phyloP scores from a whole-genome alignment of 2,113 vertebrate genomes.

The Calyptomena viridis region DNA sequence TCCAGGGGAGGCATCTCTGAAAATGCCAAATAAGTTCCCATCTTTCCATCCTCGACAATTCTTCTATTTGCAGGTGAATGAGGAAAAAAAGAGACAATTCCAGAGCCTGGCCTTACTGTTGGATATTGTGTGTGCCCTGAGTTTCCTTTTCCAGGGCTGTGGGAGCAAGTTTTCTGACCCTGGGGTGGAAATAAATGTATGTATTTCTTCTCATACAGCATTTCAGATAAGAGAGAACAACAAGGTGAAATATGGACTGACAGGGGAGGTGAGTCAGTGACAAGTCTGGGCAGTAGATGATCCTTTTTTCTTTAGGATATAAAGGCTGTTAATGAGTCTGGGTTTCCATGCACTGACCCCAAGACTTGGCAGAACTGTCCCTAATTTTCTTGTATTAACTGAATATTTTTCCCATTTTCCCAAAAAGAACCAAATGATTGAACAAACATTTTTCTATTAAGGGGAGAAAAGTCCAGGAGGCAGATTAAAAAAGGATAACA shows the following conservation, averaged over 20 bases:
- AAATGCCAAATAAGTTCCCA: neutral
- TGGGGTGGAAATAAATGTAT: neutral
- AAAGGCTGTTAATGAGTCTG: neutral
- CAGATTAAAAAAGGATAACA: neutral
- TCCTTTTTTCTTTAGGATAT: neutral
- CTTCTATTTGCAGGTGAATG: neutral
- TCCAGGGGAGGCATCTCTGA: neutral
- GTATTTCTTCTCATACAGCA: neutral
- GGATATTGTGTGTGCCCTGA: rapidly evolving
- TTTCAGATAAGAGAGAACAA: neutral
- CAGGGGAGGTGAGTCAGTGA: neutral
- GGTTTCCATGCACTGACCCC: neutral
- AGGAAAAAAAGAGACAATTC: rapidly evolving
- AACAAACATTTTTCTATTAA: neutral
- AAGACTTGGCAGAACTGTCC: neutral
- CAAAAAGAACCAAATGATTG: neutral
- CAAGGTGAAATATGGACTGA: neutral
- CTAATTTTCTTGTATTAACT: neutral
- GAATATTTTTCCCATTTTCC: neutral
- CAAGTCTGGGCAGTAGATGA: neutral
- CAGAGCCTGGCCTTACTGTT: neutral
- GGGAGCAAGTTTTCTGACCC: neutral
- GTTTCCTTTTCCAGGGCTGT: neutral
- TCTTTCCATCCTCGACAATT: neutral
- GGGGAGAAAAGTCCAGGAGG: neutral